These are phyloP conservation scores for Congeria kusceri DNA, from an alignment of 2,888 invertebrate genomes.

Conservation along the genomic window DNA sequence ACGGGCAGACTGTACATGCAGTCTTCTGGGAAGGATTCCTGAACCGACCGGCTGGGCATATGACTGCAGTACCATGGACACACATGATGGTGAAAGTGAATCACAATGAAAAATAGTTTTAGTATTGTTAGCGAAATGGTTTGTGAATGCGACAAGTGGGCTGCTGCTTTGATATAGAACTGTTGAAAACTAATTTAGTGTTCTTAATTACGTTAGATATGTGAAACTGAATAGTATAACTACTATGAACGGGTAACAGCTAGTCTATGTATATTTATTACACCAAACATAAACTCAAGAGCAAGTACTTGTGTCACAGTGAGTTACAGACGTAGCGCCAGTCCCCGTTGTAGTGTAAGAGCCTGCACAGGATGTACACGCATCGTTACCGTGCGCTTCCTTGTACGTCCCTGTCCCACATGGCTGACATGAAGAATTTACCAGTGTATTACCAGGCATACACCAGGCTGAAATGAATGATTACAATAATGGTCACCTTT, in stretches of 20 bases:
- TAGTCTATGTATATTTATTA: too few species aligned
- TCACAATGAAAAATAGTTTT: too few species aligned
- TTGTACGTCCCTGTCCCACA: conserved; percentile 97
- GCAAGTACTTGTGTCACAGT: conserved; percentile 55
- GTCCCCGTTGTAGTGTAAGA: conserved; percentile 31
- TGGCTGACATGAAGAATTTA: conserved; percentile 89
- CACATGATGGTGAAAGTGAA: too few species aligned
- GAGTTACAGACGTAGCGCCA: conserved; percentile 9
- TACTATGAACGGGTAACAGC: too few species aligned
- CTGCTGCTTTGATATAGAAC: too few species aligned
- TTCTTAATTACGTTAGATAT: too few species aligned
- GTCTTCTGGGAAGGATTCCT: conserved; percentile 20
- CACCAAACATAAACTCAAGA: neutral
- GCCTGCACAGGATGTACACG: conserved; percentile 31
- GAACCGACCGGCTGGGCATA: conserved; percentile 51
- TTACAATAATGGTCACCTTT: too few species aligned
- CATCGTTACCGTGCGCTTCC: conserved; percentile 95
- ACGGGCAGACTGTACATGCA: conserved; percentile 18
- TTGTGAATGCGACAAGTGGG: too few species aligned
- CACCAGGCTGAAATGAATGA: conserved; percentile 46
- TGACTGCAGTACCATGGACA: neutral
- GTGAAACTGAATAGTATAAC: too few species aligned
- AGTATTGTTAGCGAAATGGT: too few species aligned
- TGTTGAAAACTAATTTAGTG: too few species aligned
- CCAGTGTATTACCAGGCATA: conserved; percentile 50